Evolutionary conservation across 2,113 vertebrate genomes (phyloP).

Genomic region (Phaethornis superciliosus): DNA sequence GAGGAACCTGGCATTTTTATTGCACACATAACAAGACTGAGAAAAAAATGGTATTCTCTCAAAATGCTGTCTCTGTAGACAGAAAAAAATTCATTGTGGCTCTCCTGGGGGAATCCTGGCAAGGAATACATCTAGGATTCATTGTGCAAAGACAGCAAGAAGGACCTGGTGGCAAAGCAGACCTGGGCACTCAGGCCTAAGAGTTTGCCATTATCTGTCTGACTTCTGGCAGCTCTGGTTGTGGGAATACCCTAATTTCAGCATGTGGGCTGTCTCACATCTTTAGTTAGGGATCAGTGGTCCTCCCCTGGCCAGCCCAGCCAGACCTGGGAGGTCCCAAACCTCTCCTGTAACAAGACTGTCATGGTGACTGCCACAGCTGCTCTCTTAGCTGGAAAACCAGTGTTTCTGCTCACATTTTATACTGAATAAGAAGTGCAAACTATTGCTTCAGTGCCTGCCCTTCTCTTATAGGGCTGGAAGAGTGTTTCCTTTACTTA

Average conservation of each 20-base stretch:
- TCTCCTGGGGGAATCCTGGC: neutral
- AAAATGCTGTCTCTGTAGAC: neutral
- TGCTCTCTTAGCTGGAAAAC: neutral
- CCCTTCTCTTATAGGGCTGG: neutral
- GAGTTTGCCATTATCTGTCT: neutral
- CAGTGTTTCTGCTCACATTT: neutral
- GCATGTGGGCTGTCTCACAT: neutral
- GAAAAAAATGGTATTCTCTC: neutral
- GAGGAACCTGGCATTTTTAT: neutral
- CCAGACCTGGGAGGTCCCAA: neutral
- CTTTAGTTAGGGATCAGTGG: too few relatives aligned
- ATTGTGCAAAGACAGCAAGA: neutral
- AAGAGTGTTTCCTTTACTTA: slow-evolving; percentile 27
- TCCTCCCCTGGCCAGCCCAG: neutral
- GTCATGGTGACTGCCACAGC: neutral
- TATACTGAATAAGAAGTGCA: neutral
- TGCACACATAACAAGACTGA: neutral
- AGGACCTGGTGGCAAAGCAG: neutral
- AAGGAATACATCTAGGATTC: neutral
- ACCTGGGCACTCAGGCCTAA: neutral
- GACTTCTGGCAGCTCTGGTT: neutral
- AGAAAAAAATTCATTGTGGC: neutral
- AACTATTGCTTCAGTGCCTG: neutral
- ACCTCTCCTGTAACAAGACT: neutral
- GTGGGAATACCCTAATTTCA: neutral